Evolutionary conservation across 2,888 invertebrate species (phyloP).

Genomic region (Sminthurides aquaticus): DNA sequence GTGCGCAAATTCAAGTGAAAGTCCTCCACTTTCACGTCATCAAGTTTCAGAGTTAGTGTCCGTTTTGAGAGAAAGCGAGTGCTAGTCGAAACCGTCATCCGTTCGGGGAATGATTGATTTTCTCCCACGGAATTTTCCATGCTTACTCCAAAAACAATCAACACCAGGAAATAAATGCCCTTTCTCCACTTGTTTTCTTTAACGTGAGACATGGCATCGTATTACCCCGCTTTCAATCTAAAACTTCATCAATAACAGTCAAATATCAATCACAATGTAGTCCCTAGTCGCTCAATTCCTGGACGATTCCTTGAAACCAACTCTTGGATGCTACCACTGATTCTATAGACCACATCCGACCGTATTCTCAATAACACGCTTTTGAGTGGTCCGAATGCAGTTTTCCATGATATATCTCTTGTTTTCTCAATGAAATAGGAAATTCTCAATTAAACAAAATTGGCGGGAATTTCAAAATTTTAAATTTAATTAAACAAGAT

Average conservation of each 20-base stretch:
- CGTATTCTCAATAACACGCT: too few species aligned
- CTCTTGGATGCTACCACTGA: too few species aligned
- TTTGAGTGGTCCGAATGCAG: too few species aligned
- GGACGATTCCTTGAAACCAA: not conserved
- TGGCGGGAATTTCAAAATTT: too few species aligned
- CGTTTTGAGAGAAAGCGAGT: not conserved
- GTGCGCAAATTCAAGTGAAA: too few species aligned
- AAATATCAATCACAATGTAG: not conserved
- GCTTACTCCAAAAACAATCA: not conserved
- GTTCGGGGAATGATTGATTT: not conserved
- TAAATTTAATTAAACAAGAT: too few species aligned
- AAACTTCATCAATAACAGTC: constrained; percentile 3
- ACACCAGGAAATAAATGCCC: not conserved
- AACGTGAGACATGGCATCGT: not conserved
- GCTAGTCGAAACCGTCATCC: not conserved
- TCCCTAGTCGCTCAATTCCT: not conserved
- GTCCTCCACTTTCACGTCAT: too few species aligned
- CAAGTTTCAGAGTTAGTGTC: too few species aligned
- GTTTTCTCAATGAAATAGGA: not conserved
- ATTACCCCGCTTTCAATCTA: not conserved
- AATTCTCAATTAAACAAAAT: too few species aligned
- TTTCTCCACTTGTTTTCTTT: not conserved
- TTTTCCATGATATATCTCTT: too few species aligned
- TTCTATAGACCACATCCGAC: too few species aligned
- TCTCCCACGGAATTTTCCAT: not conserved